phyloP scores from a whole-genome alignment of 2,888 invertebrate species.

The Amblyteles armatorius region DNA sequence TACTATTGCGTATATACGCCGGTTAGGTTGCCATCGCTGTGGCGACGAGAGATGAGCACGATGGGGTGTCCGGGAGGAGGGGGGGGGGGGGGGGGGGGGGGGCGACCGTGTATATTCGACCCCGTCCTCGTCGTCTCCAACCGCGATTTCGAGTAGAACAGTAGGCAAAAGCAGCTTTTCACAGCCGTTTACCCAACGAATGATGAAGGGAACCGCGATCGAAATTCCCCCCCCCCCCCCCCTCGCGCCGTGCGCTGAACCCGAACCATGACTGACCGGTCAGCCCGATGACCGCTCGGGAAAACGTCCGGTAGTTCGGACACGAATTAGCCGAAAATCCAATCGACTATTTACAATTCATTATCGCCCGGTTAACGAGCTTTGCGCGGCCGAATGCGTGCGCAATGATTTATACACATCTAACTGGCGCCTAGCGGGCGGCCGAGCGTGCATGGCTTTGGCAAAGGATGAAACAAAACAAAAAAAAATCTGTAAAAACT shows the following conservation, averaged over 20 bases:
- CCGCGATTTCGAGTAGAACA: slow-evolving; percentile 10
- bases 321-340: slow-evolving; percentile 64
- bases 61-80: too few relatives aligned
- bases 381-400: slow-evolving; percentile 23
- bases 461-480: neutral
- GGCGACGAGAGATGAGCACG: neutral
- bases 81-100: neutral
- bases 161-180: slow-evolving; percentile 24
- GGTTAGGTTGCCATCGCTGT: slow-evolving; percentile 9
- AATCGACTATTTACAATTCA: slow-evolving; percentile 68
- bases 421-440: neutral
- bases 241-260: neutral
- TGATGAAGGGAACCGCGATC: slow-evolving; percentile 47
- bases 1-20: slow-evolving; percentile 54
- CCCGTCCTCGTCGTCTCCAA: slow-evolving; percentile 8
- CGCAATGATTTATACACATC: slow-evolving; percentile 43
- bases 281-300: neutral
- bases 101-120: neutral
- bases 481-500: too few relatives aligned
- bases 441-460: neutral
- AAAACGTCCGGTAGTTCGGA: slow-evolving; percentile 11
- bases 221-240: slow-evolving; percentile 2
- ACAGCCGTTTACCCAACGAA: slow-evolving; percentile 33
- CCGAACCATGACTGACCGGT: neutral
- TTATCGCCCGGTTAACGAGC: slow-evolving; percentile 64